Conservation (phyloP, 2,888 invertebrate species). For the Strigamia maritima region DNA sequence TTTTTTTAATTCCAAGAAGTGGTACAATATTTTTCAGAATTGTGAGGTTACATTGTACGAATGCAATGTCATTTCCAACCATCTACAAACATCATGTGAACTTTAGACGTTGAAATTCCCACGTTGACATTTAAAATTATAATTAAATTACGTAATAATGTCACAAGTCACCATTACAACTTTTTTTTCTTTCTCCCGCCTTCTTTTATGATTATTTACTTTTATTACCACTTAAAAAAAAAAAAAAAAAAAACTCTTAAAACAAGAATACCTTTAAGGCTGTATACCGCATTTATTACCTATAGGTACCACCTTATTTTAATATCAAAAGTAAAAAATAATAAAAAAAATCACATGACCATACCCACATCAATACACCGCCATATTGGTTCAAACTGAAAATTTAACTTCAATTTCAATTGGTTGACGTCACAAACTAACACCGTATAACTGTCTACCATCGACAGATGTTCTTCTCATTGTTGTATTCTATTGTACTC, state of each 20-base stretch:
- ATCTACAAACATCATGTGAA: background rate
- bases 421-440: background rate
- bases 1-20: background rate
- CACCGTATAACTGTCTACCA: background rate
- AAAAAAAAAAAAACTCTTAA: background rate
- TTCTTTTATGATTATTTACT: slow-evolving; percentile 1
- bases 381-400: background rate
- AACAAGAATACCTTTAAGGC: background rate
- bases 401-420: background rate
- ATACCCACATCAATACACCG: background rate
- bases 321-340: background rate
- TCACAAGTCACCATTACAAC: slow-evolving; percentile 1
- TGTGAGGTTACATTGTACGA: background rate
- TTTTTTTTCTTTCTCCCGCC: background rate
- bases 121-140: slow-evolving; percentile 5
- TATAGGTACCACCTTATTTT: background rate
- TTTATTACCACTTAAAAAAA: slow-evolving; percentile 13
- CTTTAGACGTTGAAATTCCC: background rate
- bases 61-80: background rate
- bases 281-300: background rate
- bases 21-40: background rate
- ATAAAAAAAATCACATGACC: background rate
- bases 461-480: slow-evolving; percentile 1
- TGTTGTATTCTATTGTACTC: background rate
- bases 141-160: slow-evolving; percentile 19